Evolutionary conservation across 1,140 invertebrate species (phyloP), one percentile per base, ranked within the genome.

Genomic region (Halesus radiatus): DNA sequence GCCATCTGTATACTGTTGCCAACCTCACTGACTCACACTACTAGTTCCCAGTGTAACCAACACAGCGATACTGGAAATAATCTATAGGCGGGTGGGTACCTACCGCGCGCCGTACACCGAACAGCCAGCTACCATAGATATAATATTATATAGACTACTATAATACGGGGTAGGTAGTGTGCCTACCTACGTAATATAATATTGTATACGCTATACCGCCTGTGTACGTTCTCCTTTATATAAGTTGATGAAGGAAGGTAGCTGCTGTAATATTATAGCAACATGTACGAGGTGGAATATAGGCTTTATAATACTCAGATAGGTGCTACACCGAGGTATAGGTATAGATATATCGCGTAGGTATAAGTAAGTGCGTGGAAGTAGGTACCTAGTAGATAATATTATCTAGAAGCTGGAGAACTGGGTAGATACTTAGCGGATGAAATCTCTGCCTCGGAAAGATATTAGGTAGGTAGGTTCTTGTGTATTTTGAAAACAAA

Each of bases 1-100:
- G 68, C 32, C 50, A 29, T 75, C 56, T 13, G 18, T 75, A 75
- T 75, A 75, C 72, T 58, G 72, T 75, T 75, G 72, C 72, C 72
- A 75, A 75, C 72, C 72, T 75, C 23, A 75, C 54, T 54, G 37
- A 37, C 58, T 58, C 72, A 58, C 37, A 54, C 22, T 22, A 72
- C 37, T 7, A 72, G 45, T 56, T 74, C 18, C 50, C 50, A 74
- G 70, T 37, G 54, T 75, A 60, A 75, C 72, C 72, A 75, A 75
- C 72, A 75, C 72, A 56, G n/a, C 37, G 37, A 45, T n/a, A 52
- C 68, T 50, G 62, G 29, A 66, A 66, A 66, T 45, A 45, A 45
- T 66, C 22, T 66, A 66, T 66, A 60, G 18, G 37, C 37, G 37
- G 37, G 37, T 10, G 37, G 37, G 37, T 45, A 56, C n/a, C 54